These are phyloP conservation scores for Oxyteleia sp. DNA, from an alignment of 2,888 invertebrate species.

Conservation along the genomic window DNA sequence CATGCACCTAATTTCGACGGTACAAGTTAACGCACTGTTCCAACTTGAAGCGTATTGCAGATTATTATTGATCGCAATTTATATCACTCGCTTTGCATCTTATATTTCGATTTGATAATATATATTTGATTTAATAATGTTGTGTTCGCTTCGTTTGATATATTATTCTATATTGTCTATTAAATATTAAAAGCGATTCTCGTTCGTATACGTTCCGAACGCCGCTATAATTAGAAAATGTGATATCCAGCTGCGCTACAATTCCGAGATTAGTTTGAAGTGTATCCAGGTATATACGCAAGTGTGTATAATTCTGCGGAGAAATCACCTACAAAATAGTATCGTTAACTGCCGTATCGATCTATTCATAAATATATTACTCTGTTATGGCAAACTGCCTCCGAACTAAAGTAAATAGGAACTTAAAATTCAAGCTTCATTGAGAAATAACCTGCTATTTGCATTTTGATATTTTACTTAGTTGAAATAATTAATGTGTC, in stretches of 20 bases:
- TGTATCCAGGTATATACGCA: constrained; percentile 13
- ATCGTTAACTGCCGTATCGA: constrained; percentile 16
- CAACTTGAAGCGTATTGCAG: constrained; percentile 48
- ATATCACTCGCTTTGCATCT: constrained; percentile 38
- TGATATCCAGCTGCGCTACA: constrained; percentile 11
- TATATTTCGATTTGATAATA: constrained; percentile 31
- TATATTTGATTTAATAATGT: not conserved
- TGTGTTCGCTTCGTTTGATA: not conserved
- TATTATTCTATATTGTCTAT: not conserved
- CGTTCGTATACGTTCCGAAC: not conserved
- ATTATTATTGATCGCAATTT: constrained; percentile 62
- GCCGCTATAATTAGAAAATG: constrained; percentile 23
- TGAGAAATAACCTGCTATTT: not conserved
- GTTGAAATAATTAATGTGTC: not conserved
- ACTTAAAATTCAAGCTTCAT: not conserved
- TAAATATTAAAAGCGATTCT: constrained; percentile 23
- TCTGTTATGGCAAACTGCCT: not conserved
- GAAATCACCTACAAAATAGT: constrained; percentile 32
- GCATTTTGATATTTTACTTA: not conserved
- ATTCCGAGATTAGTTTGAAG: constrained; percentile 22
- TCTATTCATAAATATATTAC: constrained; percentile 3
- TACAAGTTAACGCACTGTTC: constrained; percentile 57
- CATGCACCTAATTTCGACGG: constrained; percentile 58
- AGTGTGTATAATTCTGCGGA: constrained; percentile 14
- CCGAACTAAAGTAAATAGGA: not conserved